Evolutionary conservation across 1,140 invertebrate species (phyloP).

Genomic region (Chironomus striatipennis): DNA sequence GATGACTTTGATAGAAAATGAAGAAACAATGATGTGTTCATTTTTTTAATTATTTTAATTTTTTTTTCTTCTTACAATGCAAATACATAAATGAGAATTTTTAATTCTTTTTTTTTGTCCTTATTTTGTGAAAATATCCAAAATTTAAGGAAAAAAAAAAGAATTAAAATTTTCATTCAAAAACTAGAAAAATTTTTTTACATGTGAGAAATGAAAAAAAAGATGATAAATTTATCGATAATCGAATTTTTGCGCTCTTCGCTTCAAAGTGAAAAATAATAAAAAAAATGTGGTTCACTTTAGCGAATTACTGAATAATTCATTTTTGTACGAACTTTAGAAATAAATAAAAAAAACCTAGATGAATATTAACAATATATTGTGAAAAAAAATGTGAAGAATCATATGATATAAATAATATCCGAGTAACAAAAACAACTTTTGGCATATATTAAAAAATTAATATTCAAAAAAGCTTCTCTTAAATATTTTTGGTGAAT

Average conservation of each 20-base stretch:
- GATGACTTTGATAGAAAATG: not conserved
- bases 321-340: constrained; percentile 11
- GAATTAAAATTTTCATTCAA: not conserved
- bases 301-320: constrained; percentile 2
- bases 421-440: not conserved
- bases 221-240: not conserved
- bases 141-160: not conserved
- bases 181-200: not conserved
- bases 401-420: not conserved
- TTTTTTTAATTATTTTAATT: constrained; percentile 9
- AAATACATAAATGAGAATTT: not conserved
- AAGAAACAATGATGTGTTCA: constrained; percentile 13
- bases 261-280: not conserved
- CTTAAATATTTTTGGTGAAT: not conserved
- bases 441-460: not conserved
- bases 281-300: not conserved
- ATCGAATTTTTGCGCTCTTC: constrained; percentile 7
- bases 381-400: not conserved
- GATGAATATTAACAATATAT: not conserved
- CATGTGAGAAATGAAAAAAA: not conserved
- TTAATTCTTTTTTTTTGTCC: too few species aligned
- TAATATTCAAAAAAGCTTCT: not conserved
- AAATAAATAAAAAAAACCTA: not conserved
- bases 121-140: not conserved
- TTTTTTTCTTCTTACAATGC: not conserved